A percentile compares a stretch with the other conserved stretches of the same genome.
Evolutionary conservation across 2,113 vertebrate species (phyloP).

Genomic region (Oceanodroma tethys): DNA sequence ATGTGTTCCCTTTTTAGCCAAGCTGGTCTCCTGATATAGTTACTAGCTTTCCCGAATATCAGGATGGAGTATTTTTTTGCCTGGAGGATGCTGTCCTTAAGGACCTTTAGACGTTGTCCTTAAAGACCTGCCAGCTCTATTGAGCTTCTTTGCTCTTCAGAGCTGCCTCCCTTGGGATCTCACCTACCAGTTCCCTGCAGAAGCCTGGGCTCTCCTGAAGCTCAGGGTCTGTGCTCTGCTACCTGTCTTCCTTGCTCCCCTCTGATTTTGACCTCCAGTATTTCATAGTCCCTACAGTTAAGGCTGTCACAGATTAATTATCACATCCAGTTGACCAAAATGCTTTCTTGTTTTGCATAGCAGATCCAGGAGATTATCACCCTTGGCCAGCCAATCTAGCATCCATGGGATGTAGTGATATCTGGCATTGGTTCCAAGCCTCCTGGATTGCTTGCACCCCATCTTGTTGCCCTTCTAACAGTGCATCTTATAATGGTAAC

Average conservation of each 20-base stretch:
- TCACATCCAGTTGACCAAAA: background rate
- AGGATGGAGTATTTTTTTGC: background rate
- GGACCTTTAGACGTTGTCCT: background rate
- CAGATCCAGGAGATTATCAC: background rate
- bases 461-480: background rate
- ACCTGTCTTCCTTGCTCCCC: background rate
- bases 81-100: background rate
- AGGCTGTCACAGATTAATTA: background rate
- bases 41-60: background rate
- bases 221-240: background rate
- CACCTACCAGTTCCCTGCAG: background rate
- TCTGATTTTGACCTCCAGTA: background rate
- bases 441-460: background rate
- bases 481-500: background rate
- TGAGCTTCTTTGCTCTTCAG: background rate
- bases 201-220: background rate
- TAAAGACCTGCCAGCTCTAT: background rate
- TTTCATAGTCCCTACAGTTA: background rate
- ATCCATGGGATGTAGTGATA: background rate
- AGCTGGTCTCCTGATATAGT: background rate
- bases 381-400: background rate
- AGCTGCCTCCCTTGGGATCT: background rate
- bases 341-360: background rate
- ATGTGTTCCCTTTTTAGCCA: background rate
- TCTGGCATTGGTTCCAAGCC: background rate